Evolutionary conservation across 2,888 invertebrate species (phyloP).

Genomic region (Gastrophysa polygoni): DNA sequence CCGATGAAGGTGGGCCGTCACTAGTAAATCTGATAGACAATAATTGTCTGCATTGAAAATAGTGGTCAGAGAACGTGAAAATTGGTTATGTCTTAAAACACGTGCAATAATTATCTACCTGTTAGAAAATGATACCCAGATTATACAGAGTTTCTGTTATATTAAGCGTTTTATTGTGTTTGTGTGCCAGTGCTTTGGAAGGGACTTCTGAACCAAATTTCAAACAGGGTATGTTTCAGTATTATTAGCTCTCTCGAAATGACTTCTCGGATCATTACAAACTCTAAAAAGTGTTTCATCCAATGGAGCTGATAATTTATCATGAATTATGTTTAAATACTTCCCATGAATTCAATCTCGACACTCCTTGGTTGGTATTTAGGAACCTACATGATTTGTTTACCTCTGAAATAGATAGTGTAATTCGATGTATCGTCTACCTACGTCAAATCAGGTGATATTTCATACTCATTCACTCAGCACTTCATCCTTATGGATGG

Average conservation of each 20-base stretch:
- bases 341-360: too few species aligned
- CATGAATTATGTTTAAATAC: too few species aligned
- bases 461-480: too few species aligned
- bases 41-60: conserved; percentile 46
- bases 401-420: conserved; percentile 20
- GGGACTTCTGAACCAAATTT: conserved; percentile 46
- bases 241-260: conserved; percentile 3
- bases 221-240: conserved; percentile 47
- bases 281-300: too few species aligned
- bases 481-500: too few species aligned
- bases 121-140: conserved; percentile 46
- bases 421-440: conserved; percentile 11
- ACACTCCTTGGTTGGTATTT: too few species aligned
- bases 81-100: conserved; percentile 51
- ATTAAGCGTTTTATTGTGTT: conserved; percentile 48
- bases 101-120: conserved; percentile 41
- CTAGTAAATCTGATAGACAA: conserved; percentile 40
- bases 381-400: conserved; percentile 26
- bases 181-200: conserved; percentile 47
- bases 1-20: conserved; percentile 46
- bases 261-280: conserved; percentile 12
- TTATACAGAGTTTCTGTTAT: conserved; percentile 42
- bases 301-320: too few species aligned
- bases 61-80: conserved; percentile 41
- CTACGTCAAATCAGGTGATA: conserved; percentile 35